These are phyloP conservation scores for Oncopeltus fasciatus DNA, from an alignment of 1,140 invertebrate genomes.

Conservation along the genomic window DNA sequence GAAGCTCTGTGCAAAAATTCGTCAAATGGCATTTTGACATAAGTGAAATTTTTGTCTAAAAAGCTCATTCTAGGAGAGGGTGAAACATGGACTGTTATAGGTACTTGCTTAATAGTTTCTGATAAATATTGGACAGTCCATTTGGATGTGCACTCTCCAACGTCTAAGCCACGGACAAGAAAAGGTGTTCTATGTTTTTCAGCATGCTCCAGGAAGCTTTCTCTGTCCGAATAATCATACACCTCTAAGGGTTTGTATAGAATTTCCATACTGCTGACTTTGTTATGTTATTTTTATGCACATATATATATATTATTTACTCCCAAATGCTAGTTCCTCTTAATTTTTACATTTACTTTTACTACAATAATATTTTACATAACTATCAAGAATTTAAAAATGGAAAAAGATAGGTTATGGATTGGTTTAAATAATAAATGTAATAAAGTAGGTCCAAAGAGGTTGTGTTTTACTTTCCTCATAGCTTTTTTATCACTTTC, in stretches of 20 bases:
- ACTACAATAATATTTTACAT: too few relatives aligned
- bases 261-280: too few relatives aligned
- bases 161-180: slow-evolving; percentile 34
- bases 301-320: too few relatives aligned
- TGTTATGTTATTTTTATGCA: too few relatives aligned
- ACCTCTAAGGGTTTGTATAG: background rate
- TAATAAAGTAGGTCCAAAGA: too few relatives aligned
- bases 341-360: too few relatives aligned
- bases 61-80: slow-evolving; percentile 35
- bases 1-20: slow-evolving; percentile 33
- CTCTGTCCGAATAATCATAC: background rate
- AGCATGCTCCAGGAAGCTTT: background rate
- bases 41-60: slow-evolving; percentile 41
- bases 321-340: too few relatives aligned
- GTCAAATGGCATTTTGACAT: slow-evolving; percentile 36
- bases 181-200: slow-evolving; percentile 27
- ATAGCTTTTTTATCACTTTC: too few relatives aligned
- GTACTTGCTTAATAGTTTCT: slow-evolving; percentile 28
- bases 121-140: slow-evolving; percentile 38
- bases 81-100: slow-evolving; percentile 40
- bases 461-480: too few relatives aligned
- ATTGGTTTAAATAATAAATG: too few relatives aligned
- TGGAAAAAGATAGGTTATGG: too few relatives aligned
- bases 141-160: slow-evolving; percentile 35
- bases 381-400: too few relatives aligned